Evolutionary conservation across 2,113 vertebrate species (phyloP).

Genomic region (Machaerirhynchus nigripectus): DNA sequence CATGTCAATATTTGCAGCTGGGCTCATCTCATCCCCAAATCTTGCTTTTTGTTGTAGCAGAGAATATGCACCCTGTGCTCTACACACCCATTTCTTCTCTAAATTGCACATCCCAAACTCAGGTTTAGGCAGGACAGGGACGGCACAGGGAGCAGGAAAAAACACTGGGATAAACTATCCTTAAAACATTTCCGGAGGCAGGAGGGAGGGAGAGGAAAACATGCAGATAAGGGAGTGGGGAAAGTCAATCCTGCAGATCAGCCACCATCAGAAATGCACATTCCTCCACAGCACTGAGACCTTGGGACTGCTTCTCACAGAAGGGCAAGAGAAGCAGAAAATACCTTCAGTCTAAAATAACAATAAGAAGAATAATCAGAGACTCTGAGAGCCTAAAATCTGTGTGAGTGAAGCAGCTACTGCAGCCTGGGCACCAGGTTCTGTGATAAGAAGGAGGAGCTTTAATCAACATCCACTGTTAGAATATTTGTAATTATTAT

Average conservation of each 20-base stretch:
- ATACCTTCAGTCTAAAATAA: not conserved
- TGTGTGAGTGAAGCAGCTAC: not conserved
- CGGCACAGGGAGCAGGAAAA: not conserved
- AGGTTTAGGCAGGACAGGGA: not conserved
- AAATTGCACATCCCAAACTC: not conserved
- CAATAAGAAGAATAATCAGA: not conserved
- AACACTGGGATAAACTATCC: not conserved
- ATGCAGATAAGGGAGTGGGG: not conserved
- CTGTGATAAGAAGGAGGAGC: not conserved
- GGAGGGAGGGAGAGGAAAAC: not conserved
- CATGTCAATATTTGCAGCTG: not conserved
- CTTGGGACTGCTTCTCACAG: not conserved
- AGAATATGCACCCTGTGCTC: not conserved
- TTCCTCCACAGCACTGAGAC: not conserved
- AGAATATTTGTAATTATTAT: not conserved
- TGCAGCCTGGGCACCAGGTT: not conserved
- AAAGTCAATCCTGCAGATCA: not conserved
- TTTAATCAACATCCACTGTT: not conserved
- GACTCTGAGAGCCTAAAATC: not conserved
- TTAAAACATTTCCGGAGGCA: not conserved
- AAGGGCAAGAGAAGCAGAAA: not conserved
- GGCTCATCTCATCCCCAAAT: not conserved
- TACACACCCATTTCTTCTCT: not conserved
- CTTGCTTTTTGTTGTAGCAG: not conserved
- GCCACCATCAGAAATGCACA: not conserved